A percentile compares a stretch with the other conserved stretches of the same genome.
Conservation (phyloP, 37 sponge, comb jelly and placozoan genomes). For the Trichoplax adhaerens region DNA sequence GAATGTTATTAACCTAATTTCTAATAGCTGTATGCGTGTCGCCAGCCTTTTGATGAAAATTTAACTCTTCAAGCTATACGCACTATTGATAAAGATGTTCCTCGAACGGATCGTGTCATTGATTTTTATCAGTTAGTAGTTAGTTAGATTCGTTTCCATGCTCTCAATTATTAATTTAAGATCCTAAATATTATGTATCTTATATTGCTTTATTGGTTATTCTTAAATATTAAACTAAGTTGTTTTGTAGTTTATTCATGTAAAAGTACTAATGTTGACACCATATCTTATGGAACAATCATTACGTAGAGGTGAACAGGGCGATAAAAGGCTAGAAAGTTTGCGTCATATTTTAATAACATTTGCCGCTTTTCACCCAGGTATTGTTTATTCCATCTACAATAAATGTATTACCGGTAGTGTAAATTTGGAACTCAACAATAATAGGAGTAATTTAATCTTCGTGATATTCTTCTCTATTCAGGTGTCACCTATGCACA, state of each 20-base stretch:
- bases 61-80: conserved; percentile 42
- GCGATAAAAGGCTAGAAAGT: neutral
- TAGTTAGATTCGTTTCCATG: too few relatives aligned
- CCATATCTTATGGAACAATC: neutral
- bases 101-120: conserved; percentile 51
- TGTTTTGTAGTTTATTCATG: neutral
- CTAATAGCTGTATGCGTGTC: conserved; percentile 40
- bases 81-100: conserved; percentile 60
- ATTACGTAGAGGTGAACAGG: conserved; percentile 1
- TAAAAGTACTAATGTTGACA: neutral
- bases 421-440: neutral
- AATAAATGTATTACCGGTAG: too few relatives aligned
- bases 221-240: conserved; percentile 1
- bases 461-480: neutral
- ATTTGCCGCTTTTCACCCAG: conserved; percentile 12
- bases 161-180: too few relatives aligned
- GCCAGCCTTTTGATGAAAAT: conserved; percentile 31
- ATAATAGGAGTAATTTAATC: neutral
- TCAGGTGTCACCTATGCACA: conserved; percentile 62
- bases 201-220: too few relatives aligned
- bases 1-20: too few relatives aligned
- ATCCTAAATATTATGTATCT: too few relatives aligned
- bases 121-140: conserved; percentile 41
- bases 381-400: neutral
- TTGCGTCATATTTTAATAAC: conserved; percentile 12